Evolutionary conservation across 2,797 vertebrate genomes (phyloP), one percentile per base, ranked within the genome.

Genomic region (Cyprinodon diabolis): DNA sequence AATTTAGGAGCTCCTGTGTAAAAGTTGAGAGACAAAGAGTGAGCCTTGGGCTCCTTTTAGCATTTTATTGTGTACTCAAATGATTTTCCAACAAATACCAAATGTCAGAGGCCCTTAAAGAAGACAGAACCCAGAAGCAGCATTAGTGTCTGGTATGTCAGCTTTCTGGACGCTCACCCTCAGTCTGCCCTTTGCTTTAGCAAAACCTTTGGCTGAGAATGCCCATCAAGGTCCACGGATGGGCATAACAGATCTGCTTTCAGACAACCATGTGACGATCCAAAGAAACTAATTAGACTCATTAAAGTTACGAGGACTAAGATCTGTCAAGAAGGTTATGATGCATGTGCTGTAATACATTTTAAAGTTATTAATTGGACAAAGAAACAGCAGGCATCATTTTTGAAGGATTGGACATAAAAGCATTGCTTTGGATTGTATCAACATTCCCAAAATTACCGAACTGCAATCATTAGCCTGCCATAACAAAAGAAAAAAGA

Each of bases 71-170:
- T 75, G 66, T 76, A 84, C 66, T 84, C 75, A 78, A 87, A 82
- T 71, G 69, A 54, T 79, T 86, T 75, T 49, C 66, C 68, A 60
- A 85, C 78, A 91, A 93, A 92, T 90, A 78, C 80, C 86, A 86
- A 85, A 87, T 66, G 87, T 90, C 91, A 91, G 68, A 74, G 78
- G 69, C 68, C 52, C 84, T 91, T 87, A 81, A 76, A 75, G 74
- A 11, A 82, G 89, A 92, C 83, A 88, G 74, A 87, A 84, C 77
- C 87, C 88, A 87, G 90, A 87, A 84, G 88, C 83, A 52, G 76
- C 76, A 83, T 88, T 78, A 79, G 81, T 84, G 85, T 86, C 84
- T 81, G 57, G 72, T 63, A 30, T 84, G 86, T 89, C 86, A 85
- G 81, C 71, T 81, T 87, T 74, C 77, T 91, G 89, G 82, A 79